Evolutionary conservation across 2,113 vertebrate species (phyloP), one percentile per base, ranked within the genome.

Genomic region (Eubucco bourcierii): DNA sequence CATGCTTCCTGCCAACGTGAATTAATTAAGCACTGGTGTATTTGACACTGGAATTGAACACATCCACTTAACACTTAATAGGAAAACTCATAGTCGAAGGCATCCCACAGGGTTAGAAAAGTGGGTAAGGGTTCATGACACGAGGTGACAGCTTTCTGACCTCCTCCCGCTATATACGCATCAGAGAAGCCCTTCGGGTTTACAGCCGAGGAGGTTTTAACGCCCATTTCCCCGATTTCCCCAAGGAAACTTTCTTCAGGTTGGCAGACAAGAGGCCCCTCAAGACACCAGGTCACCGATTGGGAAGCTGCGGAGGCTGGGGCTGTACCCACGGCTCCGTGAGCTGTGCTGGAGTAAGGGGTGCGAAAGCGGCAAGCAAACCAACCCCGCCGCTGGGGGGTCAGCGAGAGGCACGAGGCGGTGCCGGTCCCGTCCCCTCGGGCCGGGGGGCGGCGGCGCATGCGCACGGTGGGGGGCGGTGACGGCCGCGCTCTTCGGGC

Each of bases 141-240:
- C 0, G 0, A 55, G 13, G 25, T 44, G 23, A 4, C 0, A 0
- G 14, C 29, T 55, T 91, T 67, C 33, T 55, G 28, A 24, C 52
- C 52, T 29, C 1, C 9, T 80, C 9, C 8, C 9, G 12, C 6
- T 6, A 0, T 15, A 4, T 31, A 8, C 37, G 46, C 33, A 52
- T 23, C 52, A 74, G 14, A 58, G 4, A 28, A 29, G 8, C 1
- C 1, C 25, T n/a, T 15, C 50, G 27, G 34, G 4, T n/a, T 66
- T 67, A 70, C 7, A 1, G 2, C 20, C 3, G 24, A 8, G 0
- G 3, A 56, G 17, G 31, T 74, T 86, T 56, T 4, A 1, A 65
- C 13, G 20, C 4, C 39, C 13, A 4, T 72, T 84, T 71, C 58
- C 47, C 21, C 7, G 3, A 29, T 47, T 94, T 46, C 33, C 21